Evolutionary conservation across 2,113 vertebrate genomes (phyloP).

Genomic region (Morphnarchus princeps): DNA sequence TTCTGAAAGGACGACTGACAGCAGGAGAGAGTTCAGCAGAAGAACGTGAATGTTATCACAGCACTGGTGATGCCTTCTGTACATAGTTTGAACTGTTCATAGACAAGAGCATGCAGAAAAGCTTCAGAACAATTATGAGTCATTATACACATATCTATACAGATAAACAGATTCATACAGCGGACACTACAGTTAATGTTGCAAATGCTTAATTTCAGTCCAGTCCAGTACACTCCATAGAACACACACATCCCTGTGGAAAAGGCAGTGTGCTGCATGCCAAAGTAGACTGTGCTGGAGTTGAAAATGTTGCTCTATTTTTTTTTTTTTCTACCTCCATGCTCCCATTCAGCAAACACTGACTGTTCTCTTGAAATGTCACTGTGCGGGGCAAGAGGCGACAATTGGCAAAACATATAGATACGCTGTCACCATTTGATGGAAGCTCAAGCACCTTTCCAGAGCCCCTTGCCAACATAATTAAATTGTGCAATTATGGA

Average conservation of each 20-base stretch:
- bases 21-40: background rate
- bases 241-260: background rate
- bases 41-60: background rate
- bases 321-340: background rate
- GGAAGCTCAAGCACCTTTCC: background rate
- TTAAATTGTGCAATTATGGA: background rate
- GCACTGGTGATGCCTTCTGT: background rate
- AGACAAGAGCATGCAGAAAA: background rate
- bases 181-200: rapidly evolving
- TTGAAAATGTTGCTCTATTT: background rate
- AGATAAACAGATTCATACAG: background rate
- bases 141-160: rapidly evolving
- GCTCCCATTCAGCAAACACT: background rate
- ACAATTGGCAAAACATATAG: background rate
- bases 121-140: background rate
- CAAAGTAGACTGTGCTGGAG: background rate
- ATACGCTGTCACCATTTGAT: rapidly evolving
- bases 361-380: background rate
- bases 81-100: background rate
- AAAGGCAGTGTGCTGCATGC: background rate
- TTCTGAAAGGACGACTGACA: background rate
- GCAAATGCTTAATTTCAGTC: background rate
- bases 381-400: background rate
- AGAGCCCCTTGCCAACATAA: background rate
- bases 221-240: background rate